These are phyloP conservation scores for Hestina assimilis DNA, from an alignment of 1,140 invertebrate genomes.

Conservation along the genomic window DNA sequence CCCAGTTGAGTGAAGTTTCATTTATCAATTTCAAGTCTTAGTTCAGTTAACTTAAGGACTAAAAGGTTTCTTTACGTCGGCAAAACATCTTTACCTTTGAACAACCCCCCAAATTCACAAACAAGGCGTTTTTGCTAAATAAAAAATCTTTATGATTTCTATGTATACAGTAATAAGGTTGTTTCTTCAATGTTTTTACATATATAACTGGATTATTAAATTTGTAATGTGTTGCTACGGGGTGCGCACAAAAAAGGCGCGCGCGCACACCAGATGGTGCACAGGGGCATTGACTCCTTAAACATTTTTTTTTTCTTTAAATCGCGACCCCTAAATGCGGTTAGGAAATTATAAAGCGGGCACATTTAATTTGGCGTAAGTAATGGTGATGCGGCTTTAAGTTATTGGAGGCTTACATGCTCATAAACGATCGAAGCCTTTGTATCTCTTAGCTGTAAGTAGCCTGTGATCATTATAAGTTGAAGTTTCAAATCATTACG, in stretches of 20 bases:
- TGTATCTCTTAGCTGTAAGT: background rate
- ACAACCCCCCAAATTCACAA: slow-evolving; percentile 32
- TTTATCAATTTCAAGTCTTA: slow-evolving; percentile 31
- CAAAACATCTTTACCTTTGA: slow-evolving; percentile 21
- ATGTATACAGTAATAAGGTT: slow-evolving; percentile 18
- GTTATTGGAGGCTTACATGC: slow-evolving; percentile 10
- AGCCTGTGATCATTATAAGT: too few species aligned
- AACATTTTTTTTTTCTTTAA: slow-evolving; percentile 55
- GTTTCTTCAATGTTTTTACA: slow-evolving; percentile 5
- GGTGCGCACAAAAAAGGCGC: slow-evolving; percentile 49
- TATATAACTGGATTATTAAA: background rate
- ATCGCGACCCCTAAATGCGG: slow-evolving; percentile 65
- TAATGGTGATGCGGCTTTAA: slow-evolving; percentile 11
- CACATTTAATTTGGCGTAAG: slow-evolving; percentile 50
- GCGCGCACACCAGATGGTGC: slow-evolving; percentile 61
- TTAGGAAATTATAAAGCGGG: slow-evolving; percentile 45
- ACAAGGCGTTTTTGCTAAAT: background rate
- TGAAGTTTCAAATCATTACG: too few species aligned
- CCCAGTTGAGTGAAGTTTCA: background rate
- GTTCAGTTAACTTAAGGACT: slow-evolving; percentile 29
- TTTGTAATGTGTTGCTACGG: slow-evolving; percentile 41
- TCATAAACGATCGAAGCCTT: slow-evolving; percentile 10
- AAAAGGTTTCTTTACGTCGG: slow-evolving; percentile 28
- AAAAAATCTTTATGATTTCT: too few species aligned
- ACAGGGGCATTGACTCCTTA: slow-evolving; percentile 64